These are phyloP conservation scores for Volucella inanis DNA, from an alignment of 2,888 invertebrate genomes.

Conservation along the genomic window DNA sequence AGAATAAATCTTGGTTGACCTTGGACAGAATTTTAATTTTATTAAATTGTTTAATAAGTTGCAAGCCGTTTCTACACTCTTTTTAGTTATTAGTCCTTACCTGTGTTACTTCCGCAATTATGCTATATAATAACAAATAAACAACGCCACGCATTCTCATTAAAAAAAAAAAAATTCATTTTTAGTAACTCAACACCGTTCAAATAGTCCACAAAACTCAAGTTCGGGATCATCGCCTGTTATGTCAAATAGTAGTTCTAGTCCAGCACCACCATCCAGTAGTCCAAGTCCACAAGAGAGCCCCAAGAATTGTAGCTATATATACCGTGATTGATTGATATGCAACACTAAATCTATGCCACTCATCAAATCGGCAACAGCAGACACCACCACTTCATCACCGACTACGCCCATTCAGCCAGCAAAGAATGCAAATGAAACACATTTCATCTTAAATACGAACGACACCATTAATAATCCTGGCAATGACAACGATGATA, in stretches of 20 bases:
- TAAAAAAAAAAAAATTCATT: constrained; percentile 55
- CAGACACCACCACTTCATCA: constrained; percentile 71
- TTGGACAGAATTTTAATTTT: too few relatives aligned
- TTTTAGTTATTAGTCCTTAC: neutral
- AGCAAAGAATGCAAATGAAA: constrained; percentile 60
- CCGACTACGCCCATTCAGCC: constrained; percentile 49
- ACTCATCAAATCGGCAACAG: constrained; percentile 80
- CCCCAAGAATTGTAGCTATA: constrained; percentile 84
- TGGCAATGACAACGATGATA: constrained; percentile 45
- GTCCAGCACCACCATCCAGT: constrained; percentile 84
- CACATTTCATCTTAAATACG: constrained; percentile 48
- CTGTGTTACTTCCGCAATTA: constrained; percentile 15
- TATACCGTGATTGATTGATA: constrained; percentile 84
- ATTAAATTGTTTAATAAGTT: too few relatives aligned
- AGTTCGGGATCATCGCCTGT: constrained; percentile 84
- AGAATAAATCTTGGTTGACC: too few relatives aligned
- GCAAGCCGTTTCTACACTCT: too few relatives aligned
- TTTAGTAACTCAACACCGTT: constrained; percentile 83
- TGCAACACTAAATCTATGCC: constrained; percentile 83
- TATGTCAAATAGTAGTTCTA: constrained; percentile 84
- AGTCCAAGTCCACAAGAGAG: constrained; percentile 84
- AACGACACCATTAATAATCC: constrained; percentile 34
- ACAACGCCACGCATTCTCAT: constrained; percentile 18
- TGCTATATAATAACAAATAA: neutral
- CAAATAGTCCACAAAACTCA: constrained; percentile 83